Percentiles rank a stretch among this genome's conserved stretches.
Evolutionary conservation across 2,113 vertebrate species (phyloP).

Genomic region (Sapajus apella): DNA sequence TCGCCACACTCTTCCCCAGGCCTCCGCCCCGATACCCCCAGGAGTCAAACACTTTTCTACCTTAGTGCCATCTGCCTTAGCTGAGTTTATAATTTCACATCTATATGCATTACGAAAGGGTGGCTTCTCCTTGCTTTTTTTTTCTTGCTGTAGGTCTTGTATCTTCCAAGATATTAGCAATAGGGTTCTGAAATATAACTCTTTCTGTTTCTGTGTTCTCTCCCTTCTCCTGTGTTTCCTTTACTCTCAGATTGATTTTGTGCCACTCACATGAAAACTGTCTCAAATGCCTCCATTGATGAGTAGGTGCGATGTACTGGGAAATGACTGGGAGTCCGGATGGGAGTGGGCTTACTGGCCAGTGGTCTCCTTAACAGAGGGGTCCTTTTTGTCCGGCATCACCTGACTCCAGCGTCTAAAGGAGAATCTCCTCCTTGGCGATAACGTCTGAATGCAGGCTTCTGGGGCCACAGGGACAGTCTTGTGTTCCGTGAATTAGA

Average conservation of each 20-base stretch:
- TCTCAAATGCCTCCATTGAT: not conserved
- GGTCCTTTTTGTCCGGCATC: not conserved
- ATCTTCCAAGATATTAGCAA: not conserved
- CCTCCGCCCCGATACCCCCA: accelerated
- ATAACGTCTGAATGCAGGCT: not conserved
- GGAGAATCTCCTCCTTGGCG: not conserved
- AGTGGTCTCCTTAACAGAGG: not conserved
- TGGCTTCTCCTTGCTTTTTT: not conserved
- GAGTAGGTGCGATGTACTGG: not conserved
- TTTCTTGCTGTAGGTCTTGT: not conserved
- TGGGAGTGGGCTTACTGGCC: not conserved
- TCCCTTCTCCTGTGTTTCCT: not conserved
- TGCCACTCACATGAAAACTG: not conserved
- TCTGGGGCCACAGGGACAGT: not conserved
- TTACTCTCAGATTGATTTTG: not conserved
- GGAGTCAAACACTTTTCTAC: not conserved
- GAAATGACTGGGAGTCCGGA: not conserved
- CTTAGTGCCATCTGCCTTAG: not conserved
- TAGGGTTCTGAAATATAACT: not conserved
- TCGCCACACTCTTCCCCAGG: not conserved
- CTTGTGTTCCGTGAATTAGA: not conserved
- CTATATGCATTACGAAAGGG: not conserved
- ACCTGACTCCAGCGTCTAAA: not conserved
- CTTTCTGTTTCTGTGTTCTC: not conserved
- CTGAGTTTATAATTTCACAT: not conserved